These are phyloP conservation scores for Lasioglossum zephyrum DNA, from an alignment of 2,888 invertebrate genomes.

Conservation along the genomic window DNA sequence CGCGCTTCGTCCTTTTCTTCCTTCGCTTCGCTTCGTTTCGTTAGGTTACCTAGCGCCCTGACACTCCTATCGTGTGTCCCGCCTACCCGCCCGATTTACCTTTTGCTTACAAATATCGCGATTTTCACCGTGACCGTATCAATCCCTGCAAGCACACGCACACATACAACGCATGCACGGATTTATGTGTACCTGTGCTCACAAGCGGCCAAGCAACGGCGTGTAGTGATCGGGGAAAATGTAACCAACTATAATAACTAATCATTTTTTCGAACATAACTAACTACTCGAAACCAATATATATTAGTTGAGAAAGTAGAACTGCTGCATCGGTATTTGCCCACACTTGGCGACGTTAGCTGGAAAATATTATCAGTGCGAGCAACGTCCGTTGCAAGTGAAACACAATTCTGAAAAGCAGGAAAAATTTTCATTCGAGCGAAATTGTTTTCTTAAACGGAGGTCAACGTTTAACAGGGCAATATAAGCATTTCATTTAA, in stretches of 20 bases:
- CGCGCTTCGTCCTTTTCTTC: constrained; percentile 52
- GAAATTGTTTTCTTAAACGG: neutral
- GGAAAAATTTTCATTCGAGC: neutral
- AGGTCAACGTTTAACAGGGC: neutral
- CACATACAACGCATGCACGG: neutral
- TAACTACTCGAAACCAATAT: neutral
- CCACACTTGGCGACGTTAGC: neutral
- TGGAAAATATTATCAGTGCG: neutral
- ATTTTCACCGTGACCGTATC: constrained; percentile 25
- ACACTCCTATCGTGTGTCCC: constrained; percentile 24
- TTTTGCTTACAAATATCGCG: constrained; percentile 32
- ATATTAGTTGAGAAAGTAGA: neutral
- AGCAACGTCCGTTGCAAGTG: neutral
- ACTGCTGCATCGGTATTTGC: neutral
- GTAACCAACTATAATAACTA: neutral
- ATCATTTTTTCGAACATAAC: neutral
- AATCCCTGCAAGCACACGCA: neutral
- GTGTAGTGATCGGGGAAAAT: neutral
- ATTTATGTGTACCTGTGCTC: neutral
- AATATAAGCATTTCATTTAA: neutral
- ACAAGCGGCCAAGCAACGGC: neutral
- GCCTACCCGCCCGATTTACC: constrained; percentile 15
- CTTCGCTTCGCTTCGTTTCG: constrained; percentile 12
- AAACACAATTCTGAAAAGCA: neutral
- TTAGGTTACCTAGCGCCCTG: constrained; percentile 28